These are phyloP conservation scores for Onychorhynchus coronatus DNA, from an alignment of 2,113 vertebrate species.

Conservation along the genomic window DNA sequence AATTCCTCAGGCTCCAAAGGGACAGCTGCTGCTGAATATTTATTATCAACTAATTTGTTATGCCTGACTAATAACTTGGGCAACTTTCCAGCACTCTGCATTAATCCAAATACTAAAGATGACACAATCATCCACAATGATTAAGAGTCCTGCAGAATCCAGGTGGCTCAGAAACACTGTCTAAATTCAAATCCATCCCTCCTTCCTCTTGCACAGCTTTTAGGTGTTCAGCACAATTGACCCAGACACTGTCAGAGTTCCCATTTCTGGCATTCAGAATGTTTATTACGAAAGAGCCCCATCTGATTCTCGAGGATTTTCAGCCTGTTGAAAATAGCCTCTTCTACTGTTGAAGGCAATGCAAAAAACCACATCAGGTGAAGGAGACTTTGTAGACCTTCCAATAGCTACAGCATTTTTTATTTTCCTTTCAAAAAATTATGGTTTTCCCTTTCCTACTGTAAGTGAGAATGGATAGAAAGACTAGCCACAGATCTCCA, in stretches of 20 bases:
- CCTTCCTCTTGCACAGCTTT: background rate
- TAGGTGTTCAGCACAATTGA: background rate
- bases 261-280: background rate
- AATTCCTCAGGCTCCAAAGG: constrained; percentile 9
- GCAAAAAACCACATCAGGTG: background rate
- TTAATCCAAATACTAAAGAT: background rate
- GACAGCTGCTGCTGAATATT: constrained; percentile 65
- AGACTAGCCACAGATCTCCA: background rate
- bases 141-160: accelerated
- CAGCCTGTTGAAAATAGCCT: background rate
- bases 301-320: background rate
- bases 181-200: background rate
- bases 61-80: constrained; percentile 51
- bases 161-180: background rate
- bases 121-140: background rate
- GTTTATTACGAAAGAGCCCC: background rate
- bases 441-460: background rate
- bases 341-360: background rate
- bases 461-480: background rate
- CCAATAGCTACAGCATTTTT: background rate
- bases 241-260: background rate
- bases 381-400: background rate
- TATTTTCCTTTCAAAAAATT: background rate
- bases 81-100: background rate
- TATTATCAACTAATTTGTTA: constrained; percentile 54